Evolutionary conservation across 2,797 vertebrate genomes (phyloP), one percentile per base, ranked within the genome.

Genomic region (Chaunax sp.): DNA sequence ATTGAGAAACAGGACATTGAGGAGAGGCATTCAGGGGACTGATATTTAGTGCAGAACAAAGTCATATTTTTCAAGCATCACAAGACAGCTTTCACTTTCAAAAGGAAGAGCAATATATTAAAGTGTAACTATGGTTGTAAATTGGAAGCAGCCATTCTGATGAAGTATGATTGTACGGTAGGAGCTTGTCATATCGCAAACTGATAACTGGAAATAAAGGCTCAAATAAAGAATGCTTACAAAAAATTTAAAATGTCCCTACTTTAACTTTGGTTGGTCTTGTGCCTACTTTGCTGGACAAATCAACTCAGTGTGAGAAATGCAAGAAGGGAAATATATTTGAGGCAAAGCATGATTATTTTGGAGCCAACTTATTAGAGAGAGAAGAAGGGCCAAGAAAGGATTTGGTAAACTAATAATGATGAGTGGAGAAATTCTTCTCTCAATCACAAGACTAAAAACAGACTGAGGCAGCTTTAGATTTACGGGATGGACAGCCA

Each of bases 31-130:
- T 75, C 44, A 45, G 25, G 33, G 37, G 25, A 51, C 2, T 68
- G 57, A 75, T 74, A 46, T 56, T 68, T 43, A 41, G 62, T 50
- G 26, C 35, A 65, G 59, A 64, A 70, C 78, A 50, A 11, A 41
- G 43, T 84, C 25, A 61, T 72, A 80, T 74, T 61, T 44, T 65
- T 83, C 49, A 75, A 79, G 69, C 74, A 81, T 83, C 74, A 76
- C 69, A 71, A 64, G 53, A 60, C 47, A 23, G 75, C 52, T 78
- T 78, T 79, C 43, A 55, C 45, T 76, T 75, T 45, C 62, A 80
- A 72, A 52, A 71, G 46, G 45, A 64, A 67, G 47, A 25, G 58
- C 38, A 67, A 50, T 57, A 65, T 45, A 30, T 38, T 22, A 76
- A 70, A 79, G 46, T 72, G 69, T 49, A 64, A 64, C 43, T 30